Evolutionary conservation across 2,797 vertebrate genomes (phyloP).

Genomic region (Mormyrops boulengeri): DNA sequence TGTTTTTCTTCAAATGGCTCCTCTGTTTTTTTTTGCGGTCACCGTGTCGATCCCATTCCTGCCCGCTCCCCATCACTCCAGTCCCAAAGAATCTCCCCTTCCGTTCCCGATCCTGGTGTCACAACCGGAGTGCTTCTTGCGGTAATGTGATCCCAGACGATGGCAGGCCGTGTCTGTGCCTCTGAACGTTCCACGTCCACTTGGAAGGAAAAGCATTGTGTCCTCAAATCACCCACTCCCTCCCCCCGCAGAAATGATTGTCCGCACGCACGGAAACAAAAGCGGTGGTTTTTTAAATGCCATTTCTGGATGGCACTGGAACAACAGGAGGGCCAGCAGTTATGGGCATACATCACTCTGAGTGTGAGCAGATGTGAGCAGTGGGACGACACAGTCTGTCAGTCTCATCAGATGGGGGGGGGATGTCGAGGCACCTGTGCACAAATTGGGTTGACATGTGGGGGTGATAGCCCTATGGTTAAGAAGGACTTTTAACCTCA

Average conservation of each 20-base stretch:
- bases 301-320: not conserved
- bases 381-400: not conserved
- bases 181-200: not conserved
- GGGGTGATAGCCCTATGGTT: not conserved
- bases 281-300: not conserved
- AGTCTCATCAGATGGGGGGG: not conserved
- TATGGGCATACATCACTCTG: not conserved
- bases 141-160: not conserved
- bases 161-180: not conserved
- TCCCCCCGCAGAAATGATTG: not conserved
- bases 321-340: not conserved
- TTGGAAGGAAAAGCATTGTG: not conserved
- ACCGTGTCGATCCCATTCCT: not conserved
- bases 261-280: not conserved
- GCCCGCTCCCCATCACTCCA: not conserved
- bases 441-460: not conserved
- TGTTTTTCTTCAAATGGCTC: not conserved
- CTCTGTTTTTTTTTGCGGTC: not conserved
- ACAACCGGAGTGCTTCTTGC: not conserved
- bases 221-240: not conserved
- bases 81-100: not conserved
- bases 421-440: not conserved
- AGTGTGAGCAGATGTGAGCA: not conserved
- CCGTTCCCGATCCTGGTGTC: not conserved
- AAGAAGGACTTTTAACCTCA: not conserved